Conservation (phyloP, 2,113 vertebrate genomes). For the Neotragus moschatus region DNA sequence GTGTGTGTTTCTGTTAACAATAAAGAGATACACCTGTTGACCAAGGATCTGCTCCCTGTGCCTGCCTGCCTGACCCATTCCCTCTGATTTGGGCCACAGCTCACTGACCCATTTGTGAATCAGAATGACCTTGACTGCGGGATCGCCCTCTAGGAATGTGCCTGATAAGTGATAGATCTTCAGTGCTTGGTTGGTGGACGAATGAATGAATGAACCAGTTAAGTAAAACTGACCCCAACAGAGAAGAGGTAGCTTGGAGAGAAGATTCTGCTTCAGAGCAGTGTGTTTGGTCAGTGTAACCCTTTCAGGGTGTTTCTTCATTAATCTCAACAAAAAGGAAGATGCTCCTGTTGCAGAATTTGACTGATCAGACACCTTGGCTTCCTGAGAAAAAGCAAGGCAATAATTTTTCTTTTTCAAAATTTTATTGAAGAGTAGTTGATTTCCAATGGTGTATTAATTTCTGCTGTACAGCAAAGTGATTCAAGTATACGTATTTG, state of each 20-base stretch:
- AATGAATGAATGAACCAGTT: conserved; percentile 16
- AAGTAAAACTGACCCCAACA: neutral
- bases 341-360: conserved; percentile 63
- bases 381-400: conserved; percentile 69
- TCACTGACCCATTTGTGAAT: conserved; percentile 37
- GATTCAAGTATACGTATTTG: neutral
- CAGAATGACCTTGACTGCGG: neutral
- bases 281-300: neutral
- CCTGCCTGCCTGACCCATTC: neutral
- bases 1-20: neutral
- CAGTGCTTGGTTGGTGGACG: neutral
- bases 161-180: neutral
- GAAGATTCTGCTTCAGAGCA: conserved; percentile 10
- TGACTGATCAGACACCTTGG: conserved; percentile 64
- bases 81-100: conserved; percentile 1
- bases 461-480: neutral
- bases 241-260: conserved; percentile 9
- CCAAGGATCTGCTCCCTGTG: neutral
- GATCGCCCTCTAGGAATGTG: neutral
- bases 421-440: neutral
- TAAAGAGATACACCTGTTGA: conserved; percentile 31
- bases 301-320: conserved; percentile 44
- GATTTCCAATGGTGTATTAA: neutral
- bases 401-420: conserved; percentile 32
- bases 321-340: conserved; percentile 73